A percentile compares a stretch with the other conserved stretches of the same genome.
Conservation (phyloP, 2,113 vertebrate genomes). For the Gambusia affinis region DNA sequence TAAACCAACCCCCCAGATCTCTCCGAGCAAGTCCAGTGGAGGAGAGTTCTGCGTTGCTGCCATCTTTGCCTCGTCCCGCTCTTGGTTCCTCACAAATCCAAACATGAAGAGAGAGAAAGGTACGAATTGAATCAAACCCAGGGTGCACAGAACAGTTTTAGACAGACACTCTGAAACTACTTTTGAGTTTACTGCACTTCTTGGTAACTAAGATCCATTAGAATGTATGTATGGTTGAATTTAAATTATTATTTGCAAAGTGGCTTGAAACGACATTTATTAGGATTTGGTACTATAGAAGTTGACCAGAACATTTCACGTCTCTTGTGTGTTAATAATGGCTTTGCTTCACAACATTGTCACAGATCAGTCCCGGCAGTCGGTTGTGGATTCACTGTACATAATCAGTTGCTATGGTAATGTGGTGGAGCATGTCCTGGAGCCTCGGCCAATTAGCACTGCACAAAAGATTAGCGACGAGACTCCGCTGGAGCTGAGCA, state of each 20-base stretch:
- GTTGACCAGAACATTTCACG: no score
- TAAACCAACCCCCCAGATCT: slow-evolving; percentile 95
- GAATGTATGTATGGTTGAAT: no score
- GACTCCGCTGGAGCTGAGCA: slow-evolving; percentile 92
- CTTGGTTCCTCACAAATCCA: slow-evolving; percentile 95
- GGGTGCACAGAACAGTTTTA: neutral
- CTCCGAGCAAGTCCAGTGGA: slow-evolving; percentile 94
- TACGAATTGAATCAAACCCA: slow-evolving; percentile 56
- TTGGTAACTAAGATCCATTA: no score
- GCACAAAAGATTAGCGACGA: slow-evolving; percentile 94
- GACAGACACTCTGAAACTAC: no score
- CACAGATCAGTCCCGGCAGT: slow-evolving; percentile 93
- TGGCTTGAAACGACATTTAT: no score
- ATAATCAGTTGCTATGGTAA: slow-evolving; percentile 96
- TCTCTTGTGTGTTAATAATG: neutral
- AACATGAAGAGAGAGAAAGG: slow-evolving; percentile 97
- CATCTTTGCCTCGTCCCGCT: slow-evolving; percentile 90
- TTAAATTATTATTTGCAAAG: no score
- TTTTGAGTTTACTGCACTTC: no score
- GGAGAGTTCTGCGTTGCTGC: slow-evolving; percentile 96
- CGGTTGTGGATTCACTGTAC: slow-evolving; percentile 92
- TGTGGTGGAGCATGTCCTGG: slow-evolving; percentile 93
- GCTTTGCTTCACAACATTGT: slow-evolving; percentile 6
- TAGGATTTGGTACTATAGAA: no score
- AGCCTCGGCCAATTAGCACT: slow-evolving; percentile 92